Percentiles rank a stretch among this genome's conserved stretches.
Conservation (phyloP, 2,888 invertebrate species). For the Leptopilina myrica region DNA sequence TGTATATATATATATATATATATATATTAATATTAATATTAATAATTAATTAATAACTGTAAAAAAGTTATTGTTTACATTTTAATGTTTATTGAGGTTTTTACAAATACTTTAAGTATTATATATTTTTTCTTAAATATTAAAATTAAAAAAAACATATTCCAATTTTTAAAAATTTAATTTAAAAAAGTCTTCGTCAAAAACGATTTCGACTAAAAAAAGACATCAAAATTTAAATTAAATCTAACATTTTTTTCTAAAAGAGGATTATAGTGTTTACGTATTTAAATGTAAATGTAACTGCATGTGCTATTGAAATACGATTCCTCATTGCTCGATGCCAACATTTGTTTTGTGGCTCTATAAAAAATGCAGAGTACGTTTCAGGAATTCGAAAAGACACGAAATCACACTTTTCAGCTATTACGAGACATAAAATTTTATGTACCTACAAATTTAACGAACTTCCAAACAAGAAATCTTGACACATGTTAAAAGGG, state of each 20-base stretch:
- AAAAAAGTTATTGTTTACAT: no score
- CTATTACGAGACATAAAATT: constrained; percentile 7
- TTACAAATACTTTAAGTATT: no score
- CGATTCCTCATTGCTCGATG: constrained; percentile 21
- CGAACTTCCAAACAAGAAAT: constrained; percentile 8
- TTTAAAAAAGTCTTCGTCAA: neutral
- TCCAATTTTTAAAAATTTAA: neutral
- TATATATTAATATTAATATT: no score
- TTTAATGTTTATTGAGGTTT: no score
- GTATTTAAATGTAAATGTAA: constrained; percentile 31
- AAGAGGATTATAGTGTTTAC: neutral
- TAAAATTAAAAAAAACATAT: no score
- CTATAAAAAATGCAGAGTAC: constrained; percentile 30
- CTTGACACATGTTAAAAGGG: neutral
- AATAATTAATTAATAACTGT: no score
- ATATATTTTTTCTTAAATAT: no score
- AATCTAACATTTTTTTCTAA: neutral
- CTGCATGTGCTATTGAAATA: neutral
- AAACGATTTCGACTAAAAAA: no score
- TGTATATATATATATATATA: no score
- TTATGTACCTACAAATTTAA: neutral
- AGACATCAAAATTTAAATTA: no score
- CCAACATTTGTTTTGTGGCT: constrained; percentile 36
- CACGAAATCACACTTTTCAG: constrained; percentile 29
- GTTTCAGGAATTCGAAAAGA: constrained; percentile 31